These are phyloP conservation scores for Damaliscus lunatus DNA, from an alignment of 2,113 vertebrate genomes.

Conservation along the genomic window DNA sequence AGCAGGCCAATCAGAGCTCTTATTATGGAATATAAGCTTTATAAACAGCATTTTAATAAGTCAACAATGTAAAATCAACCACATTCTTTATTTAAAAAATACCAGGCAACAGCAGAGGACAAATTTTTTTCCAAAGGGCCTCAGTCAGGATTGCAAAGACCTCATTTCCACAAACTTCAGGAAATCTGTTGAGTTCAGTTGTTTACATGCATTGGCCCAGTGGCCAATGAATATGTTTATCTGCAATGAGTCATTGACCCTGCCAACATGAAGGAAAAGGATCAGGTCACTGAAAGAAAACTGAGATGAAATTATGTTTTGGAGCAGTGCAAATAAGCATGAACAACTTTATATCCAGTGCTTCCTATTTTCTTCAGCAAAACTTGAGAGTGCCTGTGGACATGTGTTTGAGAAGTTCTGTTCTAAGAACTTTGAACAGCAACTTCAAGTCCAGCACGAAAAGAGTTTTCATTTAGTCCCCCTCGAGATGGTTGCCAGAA, in stretches of 20 bases:
- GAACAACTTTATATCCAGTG: background rate
- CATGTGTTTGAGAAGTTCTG: background rate
- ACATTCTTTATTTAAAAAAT: background rate
- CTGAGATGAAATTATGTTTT: background rate
- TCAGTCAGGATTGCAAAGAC: background rate
- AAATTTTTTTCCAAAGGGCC: background rate
- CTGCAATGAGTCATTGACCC: background rate
- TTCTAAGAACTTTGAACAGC: background rate
- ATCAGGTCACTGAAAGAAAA: background rate
- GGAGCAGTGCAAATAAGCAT: background rate
- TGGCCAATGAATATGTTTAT: background rate
- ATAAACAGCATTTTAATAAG: background rate
- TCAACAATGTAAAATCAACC: background rate
- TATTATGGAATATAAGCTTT: background rate
- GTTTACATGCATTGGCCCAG: background rate
- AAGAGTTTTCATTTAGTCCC: background rate
- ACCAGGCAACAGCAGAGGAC: background rate
- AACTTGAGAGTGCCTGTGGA: background rate
- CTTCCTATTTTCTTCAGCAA: background rate
- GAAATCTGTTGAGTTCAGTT: background rate
- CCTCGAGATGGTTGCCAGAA: background rate
- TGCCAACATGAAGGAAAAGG: background rate
- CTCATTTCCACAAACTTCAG: background rate
- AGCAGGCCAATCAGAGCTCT: background rate
- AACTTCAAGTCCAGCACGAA: background rate